These are phyloP conservation scores for Anabacerthia variegaticeps DNA, from an alignment of 2,797 vertebrate genomes.

Conservation along the genomic window DNA sequence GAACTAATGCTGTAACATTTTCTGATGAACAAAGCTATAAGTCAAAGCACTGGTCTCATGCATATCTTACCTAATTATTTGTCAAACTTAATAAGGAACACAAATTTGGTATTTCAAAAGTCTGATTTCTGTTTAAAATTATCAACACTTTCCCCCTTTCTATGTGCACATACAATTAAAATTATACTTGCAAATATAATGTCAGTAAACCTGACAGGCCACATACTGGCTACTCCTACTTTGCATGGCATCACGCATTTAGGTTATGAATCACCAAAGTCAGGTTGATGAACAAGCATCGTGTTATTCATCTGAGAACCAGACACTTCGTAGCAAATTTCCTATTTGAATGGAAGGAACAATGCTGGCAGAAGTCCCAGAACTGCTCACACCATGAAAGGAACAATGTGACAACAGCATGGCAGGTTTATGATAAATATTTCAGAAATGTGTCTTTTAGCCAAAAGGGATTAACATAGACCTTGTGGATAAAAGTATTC, in stretches of 20 bases:
- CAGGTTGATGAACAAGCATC: background rate
- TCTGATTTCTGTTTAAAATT: background rate
- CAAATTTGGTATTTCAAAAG: background rate
- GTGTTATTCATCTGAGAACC: background rate
- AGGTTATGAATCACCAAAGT: background rate
- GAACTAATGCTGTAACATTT: background rate
- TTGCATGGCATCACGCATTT: background rate
- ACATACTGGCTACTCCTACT: background rate
- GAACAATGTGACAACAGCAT: constrained; percentile 41
- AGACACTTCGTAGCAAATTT: background rate
- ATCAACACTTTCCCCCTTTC: background rate
- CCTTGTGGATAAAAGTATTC: constrained; percentile 22
- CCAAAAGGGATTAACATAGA: background rate
- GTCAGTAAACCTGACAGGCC: background rate
- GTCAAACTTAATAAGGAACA: background rate
- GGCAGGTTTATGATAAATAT: constrained; percentile 52
- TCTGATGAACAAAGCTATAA: background rate
- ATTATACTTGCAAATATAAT: constrained; percentile 41
- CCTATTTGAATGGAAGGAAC: constrained; percentile 17
- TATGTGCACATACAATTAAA: background rate
- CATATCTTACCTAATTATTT: background rate
- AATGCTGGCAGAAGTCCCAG: constrained; percentile 47
- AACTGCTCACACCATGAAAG: background rate
- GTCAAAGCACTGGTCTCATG: background rate
- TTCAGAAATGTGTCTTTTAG: constrained; percentile 35